phyloP scores from a whole-genome alignment of 2,797 vertebrate genomes.

The Enteromius paludinosus region DNA sequence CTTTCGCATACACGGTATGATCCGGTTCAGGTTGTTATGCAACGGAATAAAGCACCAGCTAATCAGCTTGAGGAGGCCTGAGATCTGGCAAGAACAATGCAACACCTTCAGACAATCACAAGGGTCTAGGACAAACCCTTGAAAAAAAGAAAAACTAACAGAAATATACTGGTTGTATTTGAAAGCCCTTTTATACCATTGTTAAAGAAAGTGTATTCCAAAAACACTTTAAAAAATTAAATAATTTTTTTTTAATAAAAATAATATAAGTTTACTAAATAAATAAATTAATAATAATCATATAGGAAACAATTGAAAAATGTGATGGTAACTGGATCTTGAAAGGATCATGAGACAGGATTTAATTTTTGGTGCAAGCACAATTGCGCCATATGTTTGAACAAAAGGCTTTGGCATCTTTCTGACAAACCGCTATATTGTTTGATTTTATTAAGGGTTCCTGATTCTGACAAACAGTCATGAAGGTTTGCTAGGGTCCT shows the following conservation, averaged over 20 bases:
- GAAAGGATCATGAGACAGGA: not conserved
- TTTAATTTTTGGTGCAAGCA: not conserved
- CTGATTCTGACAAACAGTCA: not conserved
- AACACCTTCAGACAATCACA: constrained; percentile 24
- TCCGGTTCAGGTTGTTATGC: constrained; percentile 42
- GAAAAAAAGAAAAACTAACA: not conserved
- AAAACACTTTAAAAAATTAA: not conserved
- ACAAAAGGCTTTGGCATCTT: not conserved
- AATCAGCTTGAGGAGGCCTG: constrained; percentile 44
- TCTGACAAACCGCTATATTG: not conserved
- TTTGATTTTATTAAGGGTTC: not conserved
- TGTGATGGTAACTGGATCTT: not conserved
- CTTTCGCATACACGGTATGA: constrained; percentile 19
- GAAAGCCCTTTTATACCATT: not conserved
- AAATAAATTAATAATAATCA: too few relatives aligned
- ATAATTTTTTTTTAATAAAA: too few relatives aligned
- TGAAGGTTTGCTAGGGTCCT: not conserved
- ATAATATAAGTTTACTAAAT: too few relatives aligned
- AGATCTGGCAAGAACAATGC: constrained; percentile 14
- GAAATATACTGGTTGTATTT: not conserved
- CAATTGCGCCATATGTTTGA: not conserved
- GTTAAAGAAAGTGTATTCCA: not conserved
- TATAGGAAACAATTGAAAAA: too few relatives aligned
- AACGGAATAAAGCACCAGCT: constrained; percentile 43
- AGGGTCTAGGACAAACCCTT: constrained; percentile 7